Evolutionary conservation across 2,888 invertebrate genomes (phyloP).

Genomic region (Altica lythri): DNA sequence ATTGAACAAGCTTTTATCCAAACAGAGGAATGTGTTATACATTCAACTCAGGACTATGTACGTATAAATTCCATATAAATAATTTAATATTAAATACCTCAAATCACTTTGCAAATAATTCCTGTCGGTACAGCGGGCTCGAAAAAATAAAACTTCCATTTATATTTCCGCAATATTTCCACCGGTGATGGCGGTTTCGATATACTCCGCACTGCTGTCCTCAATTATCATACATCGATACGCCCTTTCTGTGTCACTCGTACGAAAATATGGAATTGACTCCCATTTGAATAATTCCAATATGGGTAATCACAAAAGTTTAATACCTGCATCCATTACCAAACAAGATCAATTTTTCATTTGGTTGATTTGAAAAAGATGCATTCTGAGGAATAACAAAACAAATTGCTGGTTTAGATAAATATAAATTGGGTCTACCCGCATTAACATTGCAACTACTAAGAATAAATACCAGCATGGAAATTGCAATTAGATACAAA

Average conservation of each 20-base stretch:
- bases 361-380: background rate
- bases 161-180: background rate
- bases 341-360: constrained; percentile 1
- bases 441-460: too few relatives aligned
- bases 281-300: constrained; percentile 1
- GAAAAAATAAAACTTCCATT: constrained; percentile 11
- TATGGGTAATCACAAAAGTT: constrained; percentile 2
- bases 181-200: constrained; percentile 1
- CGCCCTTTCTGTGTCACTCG: constrained; percentile 21
- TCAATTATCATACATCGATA: constrained; percentile 24
- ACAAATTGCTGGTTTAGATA: too few relatives aligned
- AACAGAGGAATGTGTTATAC: too few relatives aligned
- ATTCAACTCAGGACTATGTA: too few relatives aligned
- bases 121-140: background rate
- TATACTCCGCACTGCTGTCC: background rate
- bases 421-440: too few relatives aligned
- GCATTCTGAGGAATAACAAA: too few relatives aligned
- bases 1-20: too few relatives aligned
- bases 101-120: constrained; percentile 8
- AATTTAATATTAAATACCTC: too few relatives aligned
- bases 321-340: background rate
- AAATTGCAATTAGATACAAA: too few relatives aligned
- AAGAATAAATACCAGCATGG: too few relatives aligned
- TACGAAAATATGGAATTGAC: constrained; percentile 19
- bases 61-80: background rate